Conservation (phyloP, 2,797 vertebrate species). For the Heteromormyrus szaboi region DNA sequence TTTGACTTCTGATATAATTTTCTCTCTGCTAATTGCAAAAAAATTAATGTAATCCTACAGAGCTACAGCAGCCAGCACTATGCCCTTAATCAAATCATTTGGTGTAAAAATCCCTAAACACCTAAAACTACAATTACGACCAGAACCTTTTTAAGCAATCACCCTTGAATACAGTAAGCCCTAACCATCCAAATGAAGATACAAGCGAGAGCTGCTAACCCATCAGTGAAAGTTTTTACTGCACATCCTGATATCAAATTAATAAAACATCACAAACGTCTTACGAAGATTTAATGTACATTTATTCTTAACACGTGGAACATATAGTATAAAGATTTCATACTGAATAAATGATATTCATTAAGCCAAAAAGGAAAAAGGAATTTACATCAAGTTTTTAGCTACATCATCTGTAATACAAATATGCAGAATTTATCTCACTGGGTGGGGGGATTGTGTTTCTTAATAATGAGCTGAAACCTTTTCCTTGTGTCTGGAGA, state of each 20-base stretch:
- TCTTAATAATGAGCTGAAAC: constrained; percentile 73
- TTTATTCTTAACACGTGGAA: constrained; percentile 95
- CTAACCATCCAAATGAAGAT: background rate
- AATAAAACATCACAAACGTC: constrained; percentile 90
- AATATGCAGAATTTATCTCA: constrained; percentile 98
- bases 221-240: background rate
- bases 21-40: background rate
- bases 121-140: background rate
- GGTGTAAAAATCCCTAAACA: background rate
- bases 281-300: constrained; percentile 99
- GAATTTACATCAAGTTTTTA: constrained; percentile 99
- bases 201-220: background rate
- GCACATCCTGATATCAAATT: constrained; percentile 24
- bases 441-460: constrained; percentile 71
- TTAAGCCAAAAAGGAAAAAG: constrained; percentile 93
- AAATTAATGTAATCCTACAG: background rate
- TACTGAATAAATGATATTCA: constrained; percentile 96
- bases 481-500: constrained; percentile 50
- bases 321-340: constrained; percentile 97
- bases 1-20: background rate
- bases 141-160: background rate
- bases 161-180: background rate
- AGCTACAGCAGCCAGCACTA: background rate
- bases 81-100: background rate
- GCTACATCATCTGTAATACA: constrained; percentile 99